A percentile compares a stretch with the other conserved stretches of the same genome.
Conservation (phyloP, 1,140 invertebrate genomes). For the Hycleus phaleratus region DNA sequence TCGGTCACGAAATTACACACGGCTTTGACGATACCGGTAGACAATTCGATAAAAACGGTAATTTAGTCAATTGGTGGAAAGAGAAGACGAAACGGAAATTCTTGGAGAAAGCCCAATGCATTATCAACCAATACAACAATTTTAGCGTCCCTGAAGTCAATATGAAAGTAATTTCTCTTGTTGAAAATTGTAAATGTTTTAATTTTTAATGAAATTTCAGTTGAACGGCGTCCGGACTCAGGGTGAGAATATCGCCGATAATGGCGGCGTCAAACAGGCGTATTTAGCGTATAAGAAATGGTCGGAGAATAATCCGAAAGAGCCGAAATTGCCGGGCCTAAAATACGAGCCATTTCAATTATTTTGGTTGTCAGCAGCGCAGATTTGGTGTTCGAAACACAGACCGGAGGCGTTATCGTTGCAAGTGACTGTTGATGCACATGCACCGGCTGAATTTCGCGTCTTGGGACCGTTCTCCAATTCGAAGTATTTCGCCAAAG, state of each 20-base stretch:
- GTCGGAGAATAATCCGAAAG: conserved; percentile 40
- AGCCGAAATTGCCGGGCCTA: conserved; percentile 42
- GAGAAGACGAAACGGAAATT: conserved; percentile 43
- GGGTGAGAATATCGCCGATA: conserved; percentile 87
- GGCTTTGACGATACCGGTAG: conserved; percentile 82
- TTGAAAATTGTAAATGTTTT: conserved; percentile 20
- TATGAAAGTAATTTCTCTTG: conserved; percentile 13
- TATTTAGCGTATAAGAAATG: conserved; percentile 55
- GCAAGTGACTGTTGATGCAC: conserved; percentile 41
- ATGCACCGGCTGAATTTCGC: conserved; percentile 46
- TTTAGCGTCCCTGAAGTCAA: conserved; percentile 46
- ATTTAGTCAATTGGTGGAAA: conserved; percentile 56
- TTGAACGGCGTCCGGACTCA: conserved; percentile 83
- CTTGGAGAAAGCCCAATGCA: conserved; percentile 55
- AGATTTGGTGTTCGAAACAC: conserved; percentile 49
- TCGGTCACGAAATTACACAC: conserved; percentile 53
- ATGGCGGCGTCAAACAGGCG: conserved; percentile 65
- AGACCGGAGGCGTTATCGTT: conserved; percentile 41
- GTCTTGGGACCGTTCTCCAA: conserved; percentile 44
- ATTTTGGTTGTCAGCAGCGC: conserved; percentile 53
- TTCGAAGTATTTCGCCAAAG: conserved; percentile 17
- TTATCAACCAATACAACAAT: conserved; percentile 61
- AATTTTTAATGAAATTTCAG: conserved; percentile 41
- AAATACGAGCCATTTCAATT: conserved; percentile 50
- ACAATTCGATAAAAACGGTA: conserved; percentile 86